A percentile compares a stretch with the other conserved stretches of the same genome.
Conservation (phyloP, 2,888 invertebrate species). For the Drosophila nigricruria region DNA sequence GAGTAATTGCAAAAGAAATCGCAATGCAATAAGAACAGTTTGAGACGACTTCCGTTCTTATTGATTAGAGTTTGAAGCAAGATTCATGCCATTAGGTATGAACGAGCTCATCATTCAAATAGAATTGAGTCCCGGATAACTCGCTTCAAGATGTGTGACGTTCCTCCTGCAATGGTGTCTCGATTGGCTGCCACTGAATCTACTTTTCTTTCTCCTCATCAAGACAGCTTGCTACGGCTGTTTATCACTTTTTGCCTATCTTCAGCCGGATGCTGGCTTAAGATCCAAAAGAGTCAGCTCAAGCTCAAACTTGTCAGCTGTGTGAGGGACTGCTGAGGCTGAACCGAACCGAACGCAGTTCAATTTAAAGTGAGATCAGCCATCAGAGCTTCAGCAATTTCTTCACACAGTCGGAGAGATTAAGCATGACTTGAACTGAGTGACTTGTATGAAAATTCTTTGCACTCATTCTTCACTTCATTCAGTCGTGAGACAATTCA, state of each 20-base stretch:
- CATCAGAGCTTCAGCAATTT: too few relatives aligned
- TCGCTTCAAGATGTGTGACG: neutral
- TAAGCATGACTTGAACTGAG: neutral
- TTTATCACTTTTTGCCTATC: neutral
- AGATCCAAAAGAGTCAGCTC: neutral
- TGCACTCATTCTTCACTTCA: neutral
- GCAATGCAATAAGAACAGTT: neutral
- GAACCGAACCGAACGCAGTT: too few relatives aligned
- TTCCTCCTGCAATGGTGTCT: neutral
- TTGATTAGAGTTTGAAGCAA: neutral
- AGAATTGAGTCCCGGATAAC: neutral
- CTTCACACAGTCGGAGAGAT: too few relatives aligned
- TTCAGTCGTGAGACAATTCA: neutral
- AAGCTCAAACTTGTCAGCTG: neutral
- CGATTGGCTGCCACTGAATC: neutral
- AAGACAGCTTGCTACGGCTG: neutral
- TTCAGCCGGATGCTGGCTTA: constrained; percentile 7
- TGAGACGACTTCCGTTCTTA: neutral
- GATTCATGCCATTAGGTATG: constrained; percentile 1
- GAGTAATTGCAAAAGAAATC: neutral
- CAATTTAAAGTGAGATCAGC: neutral
- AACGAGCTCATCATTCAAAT: neutral
- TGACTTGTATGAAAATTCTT: neutral
- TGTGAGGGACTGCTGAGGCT: neutral
- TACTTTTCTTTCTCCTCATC: neutral